Evolutionary conservation across 2,888 invertebrate genomes (phyloP).

Genomic region (Melinopterus prodromus): DNA sequence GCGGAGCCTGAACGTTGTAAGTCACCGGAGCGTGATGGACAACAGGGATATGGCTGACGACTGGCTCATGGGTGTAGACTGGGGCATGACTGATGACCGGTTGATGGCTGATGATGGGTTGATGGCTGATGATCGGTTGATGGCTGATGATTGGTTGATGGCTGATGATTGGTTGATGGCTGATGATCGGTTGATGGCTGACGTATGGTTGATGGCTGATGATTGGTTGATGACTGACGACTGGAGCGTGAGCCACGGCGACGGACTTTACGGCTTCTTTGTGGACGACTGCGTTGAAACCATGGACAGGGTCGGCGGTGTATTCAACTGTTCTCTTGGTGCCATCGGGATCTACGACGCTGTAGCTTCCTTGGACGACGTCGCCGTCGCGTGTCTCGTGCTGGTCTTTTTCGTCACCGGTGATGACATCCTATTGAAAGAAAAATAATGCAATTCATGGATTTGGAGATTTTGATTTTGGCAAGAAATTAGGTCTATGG

Average conservation of each 20-base stretch:
- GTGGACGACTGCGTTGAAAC: not conserved
- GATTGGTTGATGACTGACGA: conserved; percentile 33
- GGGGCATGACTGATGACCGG: conserved; percentile 38
- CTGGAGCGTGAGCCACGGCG: conserved; percentile 45
- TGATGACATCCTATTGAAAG: conserved; percentile 10
- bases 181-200: conserved; percentile 34
- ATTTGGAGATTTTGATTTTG: not conserved
- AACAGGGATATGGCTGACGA: not conserved
- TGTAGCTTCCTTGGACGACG: not conserved
- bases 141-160: not conserved
- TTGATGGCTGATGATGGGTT: too few species aligned
- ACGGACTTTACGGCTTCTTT: conserved; percentile 37
- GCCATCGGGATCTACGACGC: not conserved
- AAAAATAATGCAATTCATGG: not conserved
- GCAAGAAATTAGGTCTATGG: too few species aligned
- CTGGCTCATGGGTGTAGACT: conserved; percentile 22
- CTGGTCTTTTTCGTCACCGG: not conserved
- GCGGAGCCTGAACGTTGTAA: not conserved
- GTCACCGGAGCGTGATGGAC: not conserved
- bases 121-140: not conserved
- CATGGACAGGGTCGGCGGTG: not conserved
- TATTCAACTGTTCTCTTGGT: not conserved
- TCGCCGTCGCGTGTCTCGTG: not conserved
- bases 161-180: not conserved
- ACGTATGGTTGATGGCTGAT: conserved; percentile 6